Conservation (phyloP, 2,888 invertebrate species). For the Acleris holmiana region DNA sequence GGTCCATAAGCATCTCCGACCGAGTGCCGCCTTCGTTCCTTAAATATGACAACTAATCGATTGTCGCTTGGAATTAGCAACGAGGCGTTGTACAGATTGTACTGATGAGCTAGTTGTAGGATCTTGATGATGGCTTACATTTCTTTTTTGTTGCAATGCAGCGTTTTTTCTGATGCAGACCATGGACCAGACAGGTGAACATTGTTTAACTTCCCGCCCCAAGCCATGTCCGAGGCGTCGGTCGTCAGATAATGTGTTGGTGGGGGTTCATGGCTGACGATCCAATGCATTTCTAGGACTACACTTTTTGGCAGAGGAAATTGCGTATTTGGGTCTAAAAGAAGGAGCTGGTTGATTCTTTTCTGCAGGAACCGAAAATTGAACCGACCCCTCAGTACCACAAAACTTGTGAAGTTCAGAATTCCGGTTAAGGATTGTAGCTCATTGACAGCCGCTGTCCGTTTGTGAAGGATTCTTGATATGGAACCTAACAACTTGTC, state of each 20-base stretch:
- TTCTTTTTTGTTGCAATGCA: constrained; percentile 3
- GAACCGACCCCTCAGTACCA: no score
- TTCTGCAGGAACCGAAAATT: no score
- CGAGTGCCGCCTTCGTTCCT: no score
- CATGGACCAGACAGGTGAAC: not conserved
- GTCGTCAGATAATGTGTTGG: constrained; percentile 13
- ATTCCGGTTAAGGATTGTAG: not conserved
- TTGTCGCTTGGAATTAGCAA: no score
- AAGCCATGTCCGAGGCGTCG: constrained; percentile 24
- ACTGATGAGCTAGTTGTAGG: not conserved
- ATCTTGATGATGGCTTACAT: not conserved
- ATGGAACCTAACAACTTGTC: not conserved
- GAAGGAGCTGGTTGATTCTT: no score
- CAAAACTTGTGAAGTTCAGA: no score
- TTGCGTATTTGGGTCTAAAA: no score
- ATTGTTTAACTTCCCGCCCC: constrained; percentile 12
- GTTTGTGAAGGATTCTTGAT: not conserved
- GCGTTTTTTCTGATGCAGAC: not conserved
- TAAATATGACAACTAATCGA: no score
- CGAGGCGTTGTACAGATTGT: not conserved
- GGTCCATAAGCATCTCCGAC: no score
- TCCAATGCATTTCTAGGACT: no score
- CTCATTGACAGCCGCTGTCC: not conserved
- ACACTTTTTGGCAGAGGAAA: no score
- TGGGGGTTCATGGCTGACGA: not conserved